Base-by-base conservation (phyloP, 1,140 invertebrate genomes). In the Macrotrachela quadricornifera region DNA sequence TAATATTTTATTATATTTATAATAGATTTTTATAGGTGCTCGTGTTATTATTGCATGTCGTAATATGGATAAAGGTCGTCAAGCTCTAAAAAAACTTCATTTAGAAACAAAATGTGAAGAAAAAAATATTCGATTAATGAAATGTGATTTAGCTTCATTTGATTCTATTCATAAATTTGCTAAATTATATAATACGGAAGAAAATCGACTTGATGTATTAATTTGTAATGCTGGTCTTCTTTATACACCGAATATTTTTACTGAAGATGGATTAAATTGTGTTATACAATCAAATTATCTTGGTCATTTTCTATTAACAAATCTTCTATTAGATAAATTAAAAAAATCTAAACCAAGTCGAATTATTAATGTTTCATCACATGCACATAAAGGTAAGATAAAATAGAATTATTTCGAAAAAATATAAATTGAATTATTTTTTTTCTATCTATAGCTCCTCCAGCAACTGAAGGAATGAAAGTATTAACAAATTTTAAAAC, bases 211-310 rank as follows among this genome's bases (percentile, higher is more conserved):
- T 37, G 41, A 52, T 52, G 43, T 52, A 9, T 21, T 52, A 9
- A 52, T 52, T 16, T 15, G 21, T 42, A 45, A 52, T 46, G 51
- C 51, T 52, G 51, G 51, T n/a, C 45, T 52, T 12, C 17, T 21
- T 45, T 14, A 18, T 2, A 6, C 57, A 56, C 58, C 61, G 70
- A 61, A 70, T 2, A 30, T 30, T 30, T 2, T 30, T 30, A 30
- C 21, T 30, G 8, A 30, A 30, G 21, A 30, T 30, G 21, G 21
- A 30, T 30, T 30, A 4, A 30, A 30, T 30, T 30, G 3, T 30
- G 8, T 30, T 30, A 30, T 30, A 30, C 21, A 30, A 30, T 2
- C 21, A 2, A 30, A 80, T 70, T 79, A 84, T 60, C 71, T 84
- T 40, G 80, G 80, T 16, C 21, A 47, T 47, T 30, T 30, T 30